Base-by-base conservation (phyloP, 2,888 invertebrate genomes). In the Apamea crenata region DNA sequence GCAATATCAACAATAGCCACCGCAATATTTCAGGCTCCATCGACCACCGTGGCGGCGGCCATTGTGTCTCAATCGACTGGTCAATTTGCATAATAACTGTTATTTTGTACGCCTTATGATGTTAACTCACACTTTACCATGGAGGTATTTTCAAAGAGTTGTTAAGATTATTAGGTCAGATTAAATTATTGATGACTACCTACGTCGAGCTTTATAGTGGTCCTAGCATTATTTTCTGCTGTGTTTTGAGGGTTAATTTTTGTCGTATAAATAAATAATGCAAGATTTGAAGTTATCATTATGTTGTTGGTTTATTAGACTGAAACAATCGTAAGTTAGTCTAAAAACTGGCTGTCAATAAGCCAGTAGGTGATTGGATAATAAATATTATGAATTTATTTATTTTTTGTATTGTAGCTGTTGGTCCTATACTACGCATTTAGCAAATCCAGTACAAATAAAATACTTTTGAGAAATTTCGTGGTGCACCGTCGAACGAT, bases 51-150 rank as follows among this genome's bases (percentile, higher is more conserved):
- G 76, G 85, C 68, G 82, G 70, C 79, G 63, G 78, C 81, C 80
- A 88, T 86, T 87, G 88, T 88, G 86, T 87, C 90, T 90, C 89
- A 91, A 89, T 90, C 88, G 86, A 81, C 87, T 81, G 82, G 32
- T 72, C 87, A 82, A 89, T 91, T 91, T 91, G 89, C 91, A 91
- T 91, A 91, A 91, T 91, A 88, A 89, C 90, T 76, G 90, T 88
- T 87, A 91, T 90, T 91, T 86, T 77, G 82, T 86, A 74, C 81
- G 81, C 84, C 78, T 80, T 76, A 67, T 75, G 83, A 79, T 82
- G 81, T 79, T 67, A 82, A 74, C 87, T 75, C 74, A 75, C 75
- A 79, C 77, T 86, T 83, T 70, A 63, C 61, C 50, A 40, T 47
- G 50, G 44, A 68, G 75, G 78, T 81, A 86, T 81, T 86, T 88